Evolutionary conservation across 2,113 vertebrate genomes (phyloP), one percentile per base, ranked within the genome.

Genomic region (Paracanthobrama guichenoti): DNA sequence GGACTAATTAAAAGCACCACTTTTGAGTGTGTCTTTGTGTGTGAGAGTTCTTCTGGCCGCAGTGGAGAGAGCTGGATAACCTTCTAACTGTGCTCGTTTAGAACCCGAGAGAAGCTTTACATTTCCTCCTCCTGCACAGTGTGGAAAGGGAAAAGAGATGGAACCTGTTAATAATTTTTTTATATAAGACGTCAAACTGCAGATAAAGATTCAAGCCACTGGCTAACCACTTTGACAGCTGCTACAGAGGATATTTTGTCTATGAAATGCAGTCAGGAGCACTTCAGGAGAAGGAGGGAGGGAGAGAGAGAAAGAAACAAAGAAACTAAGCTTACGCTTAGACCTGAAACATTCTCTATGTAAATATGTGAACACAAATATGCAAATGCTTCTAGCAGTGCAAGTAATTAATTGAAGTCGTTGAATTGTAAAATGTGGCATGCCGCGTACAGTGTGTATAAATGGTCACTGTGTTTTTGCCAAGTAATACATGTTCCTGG

Each of bases 221-320:
- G 91, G 92, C 93, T 93, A 93, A 93, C 92, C 92, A 94, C 89
- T 90, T 89, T 94, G 93, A 93, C 94, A 94, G 93, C 90, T 92
- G 92, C 90, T 92, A 93, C 90, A 91, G 88, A 93, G 89, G 90
- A 93, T 93, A 92, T 95, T 94, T 92, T 93, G 91, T 93, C 91
- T 92, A 89, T 91, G 92, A 93, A 93, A 94, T 91, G 91, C 92
- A 92, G 89, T 91, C 90, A 90, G 91, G 87, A 92, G 92, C 89
- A 90, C 89, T 91, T 84, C 86, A 85, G 78, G 53, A 76, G 26
- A 69, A 78, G 82, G 60, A 87, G 81, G 81, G 66, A 81, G 64
- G 16, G 72, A 78, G 44, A 67, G 26, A 48, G 24, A 53, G n/a
- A 55, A 7, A 22, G 66, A 69, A 42, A 22, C 2, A 74, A 6